Evolutionary conservation across 1,140 invertebrate species (phyloP), one percentile per base, ranked within the genome.

Genomic region (Drosophila sechellia): DNA sequence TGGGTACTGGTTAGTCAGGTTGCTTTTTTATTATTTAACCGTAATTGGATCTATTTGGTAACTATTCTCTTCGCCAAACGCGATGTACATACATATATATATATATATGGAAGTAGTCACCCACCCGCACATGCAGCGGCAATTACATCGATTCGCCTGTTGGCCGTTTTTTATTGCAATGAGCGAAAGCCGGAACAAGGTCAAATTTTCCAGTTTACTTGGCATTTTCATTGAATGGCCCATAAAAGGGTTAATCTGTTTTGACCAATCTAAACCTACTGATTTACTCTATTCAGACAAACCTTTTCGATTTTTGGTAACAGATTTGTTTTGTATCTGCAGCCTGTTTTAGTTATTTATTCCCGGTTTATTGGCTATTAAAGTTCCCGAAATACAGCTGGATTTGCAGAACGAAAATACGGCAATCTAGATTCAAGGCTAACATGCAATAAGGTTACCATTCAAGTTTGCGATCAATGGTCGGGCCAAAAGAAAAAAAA

Each of bases 41-140:
- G 70, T 86, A 86, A 86, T 86, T 87, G 83, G 75, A 58, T 75
- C 85, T 87, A 86, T 87, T 87, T 76, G 70, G 60, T 58, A 58
- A 68, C 55, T 60, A 66, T 81, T 86, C 81, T 86, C 81, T 68
- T 68, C 12, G 17, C 39, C 46, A 65, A 68, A 65, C 60, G 40
- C 64, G 46, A 65, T 53, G 31, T 45, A 25, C 35, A 59, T 6
- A 10, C 34, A 22, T 12, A 56, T 40, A 35, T 61, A 31, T 48
- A 58, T 25, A 69, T 56, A 68, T 45, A 42, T 57, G 43, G 6
- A 31, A 31, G 31, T 31, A 31, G 60, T n/a, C 35, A 13, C 4
- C 49, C 43, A 42, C 60, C 12, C 31, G 20, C 22, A 37, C 35
- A 20, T 40, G 17, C 31, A 17, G 13, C 40, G 68, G 43, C 49